phyloP scores from a whole-genome alignment of 92 coral and sea anemone genomes.

The Siderastrea radians region DNA sequence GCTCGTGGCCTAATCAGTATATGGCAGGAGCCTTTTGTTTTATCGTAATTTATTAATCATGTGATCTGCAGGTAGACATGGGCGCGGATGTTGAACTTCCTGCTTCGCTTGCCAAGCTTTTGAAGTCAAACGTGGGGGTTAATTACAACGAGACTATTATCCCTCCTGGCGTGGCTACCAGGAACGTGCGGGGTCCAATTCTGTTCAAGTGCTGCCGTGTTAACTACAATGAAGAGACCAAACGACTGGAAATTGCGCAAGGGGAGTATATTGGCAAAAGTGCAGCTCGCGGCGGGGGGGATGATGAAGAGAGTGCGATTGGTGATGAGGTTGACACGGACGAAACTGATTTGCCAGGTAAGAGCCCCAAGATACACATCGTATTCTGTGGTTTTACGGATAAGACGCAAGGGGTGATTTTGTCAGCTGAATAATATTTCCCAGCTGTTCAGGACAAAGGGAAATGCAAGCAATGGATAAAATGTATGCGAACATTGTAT shows the following conservation, averaged over 20 bases:
- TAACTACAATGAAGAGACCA: slow-evolving; percentile 25
- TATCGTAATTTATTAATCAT: not conserved
- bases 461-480: too few relatives aligned
- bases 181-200: slow-evolving; percentile 48
- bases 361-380: not conserved
- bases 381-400: too few relatives aligned
- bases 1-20: too few relatives aligned
- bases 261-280: slow-evolving; percentile 54
- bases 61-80: not conserved
- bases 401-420: too few relatives aligned
- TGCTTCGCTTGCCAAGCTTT: not conserved
- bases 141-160: not conserved
- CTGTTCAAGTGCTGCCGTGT: slow-evolving; percentile 67
- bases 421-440: too few relatives aligned
- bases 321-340: not conserved
- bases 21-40: too few relatives aligned
- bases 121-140: not conserved
- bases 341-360: slow-evolving; percentile 15
- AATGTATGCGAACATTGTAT: too few relatives aligned
- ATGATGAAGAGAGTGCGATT: not conserved
- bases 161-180: slow-evolving; percentile 8
- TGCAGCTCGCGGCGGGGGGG: not conserved
- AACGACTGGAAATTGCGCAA: slow-evolving; percentile 35
- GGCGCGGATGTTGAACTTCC: not conserved
- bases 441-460: too few relatives aligned